phyloP scores from a whole-genome alignment of 2,888 invertebrate genomes.

The Formica aserva region DNA sequence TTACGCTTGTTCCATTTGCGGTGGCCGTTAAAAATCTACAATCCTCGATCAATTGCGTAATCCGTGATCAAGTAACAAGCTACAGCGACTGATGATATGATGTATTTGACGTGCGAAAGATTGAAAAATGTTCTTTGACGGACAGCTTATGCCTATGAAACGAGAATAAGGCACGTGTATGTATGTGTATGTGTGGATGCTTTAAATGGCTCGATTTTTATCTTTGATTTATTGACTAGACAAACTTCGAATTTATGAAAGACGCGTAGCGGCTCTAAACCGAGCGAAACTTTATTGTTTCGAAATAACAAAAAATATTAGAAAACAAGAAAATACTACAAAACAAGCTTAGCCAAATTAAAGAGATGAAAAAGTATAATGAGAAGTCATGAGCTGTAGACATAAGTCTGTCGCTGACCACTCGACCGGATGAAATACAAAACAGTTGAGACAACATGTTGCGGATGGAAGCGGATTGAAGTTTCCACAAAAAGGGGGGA shows the following conservation, averaged over 20 bases:
- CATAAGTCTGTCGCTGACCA: constrained; percentile 6
- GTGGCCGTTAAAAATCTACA: not conserved
- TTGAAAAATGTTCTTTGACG: not conserved
- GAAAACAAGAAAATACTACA: not conserved
- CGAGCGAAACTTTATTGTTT: not conserved
- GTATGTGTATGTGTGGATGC: not conserved
- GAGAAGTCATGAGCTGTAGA: not conserved
- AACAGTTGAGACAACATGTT: not conserved
- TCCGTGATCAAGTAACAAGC: constrained; percentile 3
- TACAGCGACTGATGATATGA: not conserved
- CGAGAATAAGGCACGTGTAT: not conserved
- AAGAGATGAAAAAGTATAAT: constrained; percentile 27
- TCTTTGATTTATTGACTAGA: constrained; percentile 22
- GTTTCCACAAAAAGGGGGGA: not conserved
- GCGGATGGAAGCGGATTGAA: constrained; percentile 32
- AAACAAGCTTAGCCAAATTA: constrained; percentile 22
- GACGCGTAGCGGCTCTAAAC: not conserved
- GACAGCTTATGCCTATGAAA: not conserved
- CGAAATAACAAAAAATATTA: constrained; percentile 15
- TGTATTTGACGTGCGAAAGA: not conserved
- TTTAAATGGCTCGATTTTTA: constrained; percentile 15
- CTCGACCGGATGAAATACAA: constrained; percentile 16
- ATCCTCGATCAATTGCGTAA: not conserved
- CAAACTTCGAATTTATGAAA: not conserved
- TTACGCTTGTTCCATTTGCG: not conserved